Conservation (phyloP, 2,113 vertebrate genomes). For the Syngnathus scovelli region DNA sequence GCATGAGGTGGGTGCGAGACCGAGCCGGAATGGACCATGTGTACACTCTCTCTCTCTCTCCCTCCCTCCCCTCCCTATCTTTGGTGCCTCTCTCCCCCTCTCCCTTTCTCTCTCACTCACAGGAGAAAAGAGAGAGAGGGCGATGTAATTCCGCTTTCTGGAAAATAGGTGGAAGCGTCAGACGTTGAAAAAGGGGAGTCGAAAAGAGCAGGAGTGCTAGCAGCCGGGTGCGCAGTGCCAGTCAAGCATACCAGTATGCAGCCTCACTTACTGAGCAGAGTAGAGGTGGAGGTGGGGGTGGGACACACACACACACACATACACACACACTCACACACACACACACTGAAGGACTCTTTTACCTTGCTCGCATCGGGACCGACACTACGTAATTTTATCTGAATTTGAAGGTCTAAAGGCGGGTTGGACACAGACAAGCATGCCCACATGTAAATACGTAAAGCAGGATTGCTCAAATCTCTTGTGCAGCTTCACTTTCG, state of each 20-base stretch:
- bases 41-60: conserved; percentile 33
- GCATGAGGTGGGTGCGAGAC: conserved; percentile 46
- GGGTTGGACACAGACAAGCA: conserved; percentile 21
- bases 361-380: conserved; percentile 19
- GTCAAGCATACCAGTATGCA: conserved; percentile 70
- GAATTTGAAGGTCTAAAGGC: conserved; percentile 37
- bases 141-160: conserved; percentile 29
- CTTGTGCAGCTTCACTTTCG: conserved; percentile 51
- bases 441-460: conserved; percentile 33
- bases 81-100: conserved; percentile 19
- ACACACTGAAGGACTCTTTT: conserved; percentile 20
- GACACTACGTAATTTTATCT: conserved; percentile 44
- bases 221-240: conserved; percentile 55
- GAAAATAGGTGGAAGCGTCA: conserved; percentile 31
- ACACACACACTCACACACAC: conserved; percentile 22
- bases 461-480: conserved; percentile 37
- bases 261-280: conserved; percentile 59
- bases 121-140: not conserved
- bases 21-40: conserved; percentile 57
- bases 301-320: conserved; percentile 21
- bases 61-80: conserved; percentile 7
- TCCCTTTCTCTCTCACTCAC: conserved; percentile 19
- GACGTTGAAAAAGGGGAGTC: conserved; percentile 9
- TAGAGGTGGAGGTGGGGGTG: conserved; percentile 6
- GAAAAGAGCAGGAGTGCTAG: conserved; percentile 33